A percentile compares a stretch with the other conserved stretches of the same genome.
Conservation (phyloP, 2,888 invertebrate species). For the Plutella xylostella region DNA sequence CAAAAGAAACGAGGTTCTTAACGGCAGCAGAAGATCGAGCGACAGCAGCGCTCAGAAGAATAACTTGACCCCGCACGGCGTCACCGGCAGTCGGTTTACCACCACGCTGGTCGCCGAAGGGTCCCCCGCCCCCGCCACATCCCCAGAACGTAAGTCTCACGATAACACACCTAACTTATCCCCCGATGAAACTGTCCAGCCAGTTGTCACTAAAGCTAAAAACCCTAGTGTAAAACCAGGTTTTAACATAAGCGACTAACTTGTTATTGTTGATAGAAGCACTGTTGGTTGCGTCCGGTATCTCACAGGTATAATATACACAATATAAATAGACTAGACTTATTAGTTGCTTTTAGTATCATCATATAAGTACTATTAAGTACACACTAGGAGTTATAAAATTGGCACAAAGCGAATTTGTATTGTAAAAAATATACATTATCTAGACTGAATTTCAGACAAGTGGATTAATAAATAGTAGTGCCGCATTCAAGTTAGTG, state of each 20-base stretch:
- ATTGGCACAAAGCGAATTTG: too few relatives aligned
- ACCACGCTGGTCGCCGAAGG: slow-evolving; percentile 54
- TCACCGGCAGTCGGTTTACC: slow-evolving; percentile 45
- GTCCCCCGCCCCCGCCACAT: slow-evolving; percentile 29
- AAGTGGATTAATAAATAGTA: too few relatives aligned
- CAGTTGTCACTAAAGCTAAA: slow-evolving; percentile 48
- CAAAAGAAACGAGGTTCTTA: slow-evolving; percentile 39
- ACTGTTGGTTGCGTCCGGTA: too few relatives aligned
- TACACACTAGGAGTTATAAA: too few relatives aligned
- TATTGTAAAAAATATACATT: too few relatives aligned
- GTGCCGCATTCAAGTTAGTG: too few relatives aligned
- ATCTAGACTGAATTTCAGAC: too few relatives aligned
- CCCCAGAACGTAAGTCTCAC: slow-evolving; percentile 32
- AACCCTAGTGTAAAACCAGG: slow-evolving; percentile 41
- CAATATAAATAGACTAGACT: too few relatives aligned
- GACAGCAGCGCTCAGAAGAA: slow-evolving; percentile 50
- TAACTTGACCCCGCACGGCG: slow-evolving; percentile 27
- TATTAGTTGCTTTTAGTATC: too few relatives aligned
- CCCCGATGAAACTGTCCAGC: slow-evolving; percentile 22
- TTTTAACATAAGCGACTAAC: slow-evolving; percentile 36
- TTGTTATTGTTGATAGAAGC: background rate
- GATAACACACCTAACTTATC: slow-evolving; percentile 24
- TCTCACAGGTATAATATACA: too few relatives aligned
- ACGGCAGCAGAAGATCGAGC: slow-evolving; percentile 49
- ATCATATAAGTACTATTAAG: too few relatives aligned